Evolutionary conservation across 2,113 vertebrate genomes (phyloP).

Genomic region (Otis tarda): DNA sequence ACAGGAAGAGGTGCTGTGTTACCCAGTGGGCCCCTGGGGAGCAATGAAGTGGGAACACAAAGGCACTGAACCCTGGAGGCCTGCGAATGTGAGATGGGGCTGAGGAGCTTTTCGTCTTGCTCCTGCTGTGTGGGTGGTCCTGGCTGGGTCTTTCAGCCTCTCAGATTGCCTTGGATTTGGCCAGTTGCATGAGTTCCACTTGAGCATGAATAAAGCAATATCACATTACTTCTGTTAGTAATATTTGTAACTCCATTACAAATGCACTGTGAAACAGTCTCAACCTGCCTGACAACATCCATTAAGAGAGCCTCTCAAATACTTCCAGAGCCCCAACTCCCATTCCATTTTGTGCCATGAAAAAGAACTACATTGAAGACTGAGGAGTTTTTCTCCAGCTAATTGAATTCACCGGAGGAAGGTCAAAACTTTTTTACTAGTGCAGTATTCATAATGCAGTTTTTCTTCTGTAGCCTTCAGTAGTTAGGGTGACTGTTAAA

Average conservation of each 20-base stretch:
- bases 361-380: neutral
- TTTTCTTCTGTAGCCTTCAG: neutral
- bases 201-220: neutral
- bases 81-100: neutral
- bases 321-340: neutral
- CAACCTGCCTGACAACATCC: neutral
- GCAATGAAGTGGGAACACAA: neutral
- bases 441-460: neutral
- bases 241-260: neutral
- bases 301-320: neutral
- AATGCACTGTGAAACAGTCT: neutral
- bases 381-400: neutral
- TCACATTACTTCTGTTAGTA: neutral
- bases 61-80: neutral
- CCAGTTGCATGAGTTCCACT: neutral
- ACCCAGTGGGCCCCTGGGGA: accelerated
- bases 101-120: neutral
- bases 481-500: neutral
- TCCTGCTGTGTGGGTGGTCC: neutral
- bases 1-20: neutral
- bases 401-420: neutral
- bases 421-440: neutral
- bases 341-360: neutral
- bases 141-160: neutral
- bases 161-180: neutral